Evolutionary conservation across 2,113 vertebrate genomes (phyloP).

Genomic region (Mellivora capensis): DNA sequence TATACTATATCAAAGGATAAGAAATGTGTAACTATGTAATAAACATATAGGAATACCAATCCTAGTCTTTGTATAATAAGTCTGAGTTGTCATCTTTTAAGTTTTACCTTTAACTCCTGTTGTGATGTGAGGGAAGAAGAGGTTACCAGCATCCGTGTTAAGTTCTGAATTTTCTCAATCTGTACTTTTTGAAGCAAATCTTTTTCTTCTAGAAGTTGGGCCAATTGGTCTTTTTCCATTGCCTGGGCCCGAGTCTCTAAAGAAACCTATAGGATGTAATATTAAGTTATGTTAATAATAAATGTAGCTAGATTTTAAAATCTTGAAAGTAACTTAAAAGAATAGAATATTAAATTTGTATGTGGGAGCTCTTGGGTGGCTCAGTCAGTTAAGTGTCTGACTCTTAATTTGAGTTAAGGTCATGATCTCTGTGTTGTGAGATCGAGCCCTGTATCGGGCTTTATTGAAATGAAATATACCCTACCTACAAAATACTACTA

Average conservation of each 20-base stretch:
- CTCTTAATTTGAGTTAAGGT: background rate
- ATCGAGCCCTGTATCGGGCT: background rate
- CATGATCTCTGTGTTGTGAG: background rate
- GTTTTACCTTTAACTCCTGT: constrained; percentile 83
- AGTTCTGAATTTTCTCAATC: constrained; percentile 89
- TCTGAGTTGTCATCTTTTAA: background rate
- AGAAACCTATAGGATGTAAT: constrained; percentile 84
- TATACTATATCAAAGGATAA: background rate
- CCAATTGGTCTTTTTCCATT: constrained; percentile 90
- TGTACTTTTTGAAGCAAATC: constrained; percentile 93
- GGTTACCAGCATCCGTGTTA: constrained; percentile 92
- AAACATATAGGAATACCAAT: background rate
- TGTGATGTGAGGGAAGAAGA: constrained; percentile 82
- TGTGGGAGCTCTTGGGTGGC: background rate
- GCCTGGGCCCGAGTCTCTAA: constrained; percentile 90
- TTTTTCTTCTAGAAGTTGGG: constrained; percentile 93
- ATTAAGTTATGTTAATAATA: background rate
- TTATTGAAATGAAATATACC: background rate
- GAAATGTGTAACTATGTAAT: background rate
- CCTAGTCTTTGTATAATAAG: background rate
- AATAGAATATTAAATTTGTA: background rate
- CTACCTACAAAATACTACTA: background rate
- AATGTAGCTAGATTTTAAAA: background rate
- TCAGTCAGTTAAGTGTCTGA: background rate
- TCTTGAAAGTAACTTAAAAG: background rate